These are phyloP conservation scores for Machimus atricapillus DNA, from an alignment of 2,888 invertebrate species.

Conservation along the genomic window DNA sequence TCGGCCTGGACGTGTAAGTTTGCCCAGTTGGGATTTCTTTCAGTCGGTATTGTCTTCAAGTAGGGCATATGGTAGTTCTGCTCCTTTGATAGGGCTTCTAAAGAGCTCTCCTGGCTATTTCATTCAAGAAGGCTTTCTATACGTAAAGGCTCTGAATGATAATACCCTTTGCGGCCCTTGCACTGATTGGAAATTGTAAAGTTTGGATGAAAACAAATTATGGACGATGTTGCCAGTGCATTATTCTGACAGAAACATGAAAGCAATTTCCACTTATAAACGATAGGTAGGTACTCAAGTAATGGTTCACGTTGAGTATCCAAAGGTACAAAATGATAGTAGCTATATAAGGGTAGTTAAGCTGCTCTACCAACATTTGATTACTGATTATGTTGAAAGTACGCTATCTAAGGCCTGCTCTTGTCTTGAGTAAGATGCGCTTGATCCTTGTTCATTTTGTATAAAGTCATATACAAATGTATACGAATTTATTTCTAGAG, in stretches of 20 bases:
- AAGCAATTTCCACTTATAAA: not conserved
- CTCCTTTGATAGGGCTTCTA: not conserved
- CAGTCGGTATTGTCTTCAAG: not conserved
- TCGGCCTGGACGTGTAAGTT: not conserved
- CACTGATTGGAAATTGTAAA: not conserved
- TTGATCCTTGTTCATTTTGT: too few species aligned
- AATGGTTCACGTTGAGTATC: not conserved
- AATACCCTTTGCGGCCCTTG: not conserved
- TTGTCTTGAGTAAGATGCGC: too few species aligned
- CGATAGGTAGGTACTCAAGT: not conserved
- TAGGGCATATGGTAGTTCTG: not conserved
- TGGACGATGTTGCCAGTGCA: not conserved
- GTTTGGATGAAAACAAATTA: not conserved
- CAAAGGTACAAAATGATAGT: not conserved
- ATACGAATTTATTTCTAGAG: too few species aligned
- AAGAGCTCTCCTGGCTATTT: not conserved
- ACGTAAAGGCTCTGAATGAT: not conserved
- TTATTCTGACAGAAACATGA: not conserved
- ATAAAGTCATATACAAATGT: too few species aligned
- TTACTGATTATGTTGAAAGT: too few species aligned
- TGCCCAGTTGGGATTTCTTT: slow-evolving; percentile 1
- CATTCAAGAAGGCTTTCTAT: not conserved
- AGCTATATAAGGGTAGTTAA: not conserved
- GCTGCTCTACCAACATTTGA: not conserved
- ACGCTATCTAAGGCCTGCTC: too few species aligned